Percentiles rank a stretch among this genome's conserved stretches.
Evolutionary conservation across 2,888 invertebrate species (phyloP).

Genomic region (Epicampocera succincta): DNA sequence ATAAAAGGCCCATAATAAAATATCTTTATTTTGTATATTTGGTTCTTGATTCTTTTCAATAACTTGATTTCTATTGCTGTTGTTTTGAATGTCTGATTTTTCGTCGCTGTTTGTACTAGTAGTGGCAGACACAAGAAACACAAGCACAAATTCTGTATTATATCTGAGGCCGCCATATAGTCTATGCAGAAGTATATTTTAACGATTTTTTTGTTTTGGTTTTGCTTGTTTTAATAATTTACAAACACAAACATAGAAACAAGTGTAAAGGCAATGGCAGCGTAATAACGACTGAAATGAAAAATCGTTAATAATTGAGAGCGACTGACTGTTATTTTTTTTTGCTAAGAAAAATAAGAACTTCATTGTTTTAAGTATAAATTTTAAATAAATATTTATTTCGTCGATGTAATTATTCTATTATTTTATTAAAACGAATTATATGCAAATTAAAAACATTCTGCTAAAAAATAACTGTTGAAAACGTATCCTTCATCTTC

Average conservation of each 20-base stretch:
- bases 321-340: not conserved
- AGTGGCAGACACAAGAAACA: slow-evolving; percentile 26
- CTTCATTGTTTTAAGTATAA: not conserved
- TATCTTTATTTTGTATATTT: no score
- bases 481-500: no score
- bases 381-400: not conserved
- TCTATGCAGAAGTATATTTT: slow-evolving; percentile 58
- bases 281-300: slow-evolving; percentile 1
- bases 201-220: slow-evolving; percentile 37
- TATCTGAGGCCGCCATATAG: slow-evolving; percentile 58
- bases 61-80: no score
- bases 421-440: no score
- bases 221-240: slow-evolving; percentile 25
- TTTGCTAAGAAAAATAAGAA: no score
- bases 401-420: no score
- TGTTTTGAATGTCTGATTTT: not conserved
- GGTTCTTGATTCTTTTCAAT: no score
- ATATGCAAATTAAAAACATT: no score
- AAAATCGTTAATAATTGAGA: slow-evolving; percentile 38
- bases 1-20: no score
- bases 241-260: slow-evolving; percentile 17
- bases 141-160: slow-evolving; percentile 28
- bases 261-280: slow-evolving; percentile 12
- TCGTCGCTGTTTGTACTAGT: slow-evolving; percentile 35
- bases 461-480: no score